Conservation (phyloP, 2,113 vertebrate genomes). For the Cyphomyrus plagiostoma region DNA sequence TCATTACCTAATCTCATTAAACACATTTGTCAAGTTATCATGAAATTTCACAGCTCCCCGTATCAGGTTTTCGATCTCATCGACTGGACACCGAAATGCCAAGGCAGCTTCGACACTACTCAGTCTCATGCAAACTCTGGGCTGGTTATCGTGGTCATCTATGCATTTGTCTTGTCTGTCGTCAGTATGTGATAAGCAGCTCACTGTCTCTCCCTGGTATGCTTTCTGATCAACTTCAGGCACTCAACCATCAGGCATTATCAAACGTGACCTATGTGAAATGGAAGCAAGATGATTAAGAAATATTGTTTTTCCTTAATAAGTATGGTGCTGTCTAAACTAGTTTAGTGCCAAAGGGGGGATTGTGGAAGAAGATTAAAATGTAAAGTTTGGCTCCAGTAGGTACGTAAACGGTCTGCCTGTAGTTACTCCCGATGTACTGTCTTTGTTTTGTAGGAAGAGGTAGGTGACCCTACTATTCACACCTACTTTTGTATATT, state of each 20-base stretch:
- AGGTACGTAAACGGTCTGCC: neutral
- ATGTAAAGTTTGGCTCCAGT: neutral
- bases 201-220: neutral
- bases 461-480: neutral
- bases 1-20: neutral
- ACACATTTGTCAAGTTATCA: neutral
- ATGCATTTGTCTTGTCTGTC: neutral
- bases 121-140: neutral
- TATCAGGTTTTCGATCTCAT: neutral
- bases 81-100: neutral
- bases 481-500: neutral
- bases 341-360: neutral
- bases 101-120: neutral
- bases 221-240: neutral
- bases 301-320: neutral
- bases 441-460: neutral
- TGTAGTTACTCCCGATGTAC: neutral
- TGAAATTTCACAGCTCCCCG: neutral
- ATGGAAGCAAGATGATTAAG: neutral
- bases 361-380: neutral
- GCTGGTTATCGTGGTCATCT: neutral
- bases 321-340: neutral
- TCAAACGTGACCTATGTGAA: neutral
- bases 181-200: neutral
- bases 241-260: neutral